Evolutionary conservation across 2,888 invertebrate genomes (phyloP).

Genomic region (Achlya flavicornis): DNA sequence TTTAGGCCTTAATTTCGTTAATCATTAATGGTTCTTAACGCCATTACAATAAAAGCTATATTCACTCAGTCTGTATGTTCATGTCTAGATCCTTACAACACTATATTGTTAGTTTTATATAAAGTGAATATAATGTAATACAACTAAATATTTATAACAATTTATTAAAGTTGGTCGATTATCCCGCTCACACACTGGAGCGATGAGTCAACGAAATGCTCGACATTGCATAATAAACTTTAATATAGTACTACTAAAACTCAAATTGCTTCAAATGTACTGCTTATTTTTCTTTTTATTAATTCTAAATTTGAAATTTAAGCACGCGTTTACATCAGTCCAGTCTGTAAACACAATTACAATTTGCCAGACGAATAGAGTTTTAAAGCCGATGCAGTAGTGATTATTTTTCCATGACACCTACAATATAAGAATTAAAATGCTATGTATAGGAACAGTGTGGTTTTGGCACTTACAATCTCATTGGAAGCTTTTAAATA

Average conservation of each 20-base stretch:
- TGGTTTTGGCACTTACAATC: conserved; percentile 38
- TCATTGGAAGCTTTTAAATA: conserved; percentile 28
- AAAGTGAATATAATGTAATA: conserved; percentile 9
- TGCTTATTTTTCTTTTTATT: too few relatives aligned
- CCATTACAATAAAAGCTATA: neutral
- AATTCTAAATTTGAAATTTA: neutral
- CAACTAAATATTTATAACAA: neutral
- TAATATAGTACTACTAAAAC: too few relatives aligned
- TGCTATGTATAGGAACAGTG: conserved; percentile 2
- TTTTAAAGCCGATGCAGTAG: neutral
- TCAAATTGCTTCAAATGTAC: too few relatives aligned
- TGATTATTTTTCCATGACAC: neutral
- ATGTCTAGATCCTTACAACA: conserved; percentile 8
- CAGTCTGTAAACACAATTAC: neutral
- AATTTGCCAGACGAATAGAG: neutral
- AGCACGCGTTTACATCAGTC: neutral
- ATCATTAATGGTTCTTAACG: neutral
- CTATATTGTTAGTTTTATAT: neutral
- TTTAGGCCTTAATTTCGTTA: neutral
- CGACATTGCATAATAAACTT: too few relatives aligned
- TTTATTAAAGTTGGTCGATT: neutral
- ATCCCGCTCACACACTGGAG: too few relatives aligned
- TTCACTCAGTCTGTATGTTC: neutral
- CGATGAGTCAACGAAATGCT: too few relatives aligned
- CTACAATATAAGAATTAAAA: neutral